Base-by-base conservation (phyloP, 2,888 invertebrate genomes). In the Slavum lentiscoides region DNA sequence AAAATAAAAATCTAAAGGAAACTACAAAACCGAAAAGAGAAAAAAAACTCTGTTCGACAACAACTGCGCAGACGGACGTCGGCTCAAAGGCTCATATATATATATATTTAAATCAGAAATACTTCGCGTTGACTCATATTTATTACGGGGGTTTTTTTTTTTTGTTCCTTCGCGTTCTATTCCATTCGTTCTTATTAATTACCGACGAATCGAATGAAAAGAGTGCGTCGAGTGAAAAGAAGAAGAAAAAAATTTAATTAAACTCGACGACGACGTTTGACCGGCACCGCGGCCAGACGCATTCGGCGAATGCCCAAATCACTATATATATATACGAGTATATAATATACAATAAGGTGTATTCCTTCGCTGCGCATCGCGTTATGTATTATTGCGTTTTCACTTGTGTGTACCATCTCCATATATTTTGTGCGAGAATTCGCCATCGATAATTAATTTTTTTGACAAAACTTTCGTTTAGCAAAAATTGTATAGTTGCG, bases 141-240 rank as follows among this genome's bases (percentile, higher is more conserved):
- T 43, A 30, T 64, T 62, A 37, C 1, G 23, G 43, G 3, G 39
- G 3, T 39, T 39, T 39, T 43, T 43, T 43, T 49, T 23, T 73
- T 23, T 19, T 30, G 15, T 37, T 15, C 21, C 2, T 73, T 43
- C 61, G 30, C 39, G 43, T 49, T 49, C 7, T 37, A 17, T 39
- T 9, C 17, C 4, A 30, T 74, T 74, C 58, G 53, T 30, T 61
- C 43, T 13, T 73, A 66, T 74, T 66, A 74, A 74, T 58, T 74
- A 74, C 19, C 39, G 55, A 9, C 2, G 58, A 43, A 37, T 39
- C 39, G 17, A 74, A 0, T 11, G n/a, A 39, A 21, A 13, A 17
- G 21, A 66, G 2, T 39, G 7, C n/a, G 49, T 13, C 17, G 13
- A n/a, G 21, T 4, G 21, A 23, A 55, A 53, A 53, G 19, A 23